phyloP scores from a whole-genome alignment of 2,888 invertebrate genomes.

The Strigamia transsilvanica region DNA sequence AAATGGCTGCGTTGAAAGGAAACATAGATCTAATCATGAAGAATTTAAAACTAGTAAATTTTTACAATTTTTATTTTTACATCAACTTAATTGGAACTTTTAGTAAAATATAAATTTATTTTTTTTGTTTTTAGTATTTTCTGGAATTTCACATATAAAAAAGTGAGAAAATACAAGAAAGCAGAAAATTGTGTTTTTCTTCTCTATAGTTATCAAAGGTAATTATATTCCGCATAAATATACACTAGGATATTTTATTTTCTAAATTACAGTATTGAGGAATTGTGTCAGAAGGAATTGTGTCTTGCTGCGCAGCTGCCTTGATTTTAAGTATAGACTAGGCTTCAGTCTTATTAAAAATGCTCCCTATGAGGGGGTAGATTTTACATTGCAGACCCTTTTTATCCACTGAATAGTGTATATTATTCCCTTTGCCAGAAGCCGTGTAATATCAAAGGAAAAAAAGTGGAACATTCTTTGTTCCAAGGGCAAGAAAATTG shows the following conservation, averaged over 20 bases:
- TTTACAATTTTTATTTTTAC: too few species aligned
- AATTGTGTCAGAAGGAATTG: background rate
- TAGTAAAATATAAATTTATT: too few species aligned
- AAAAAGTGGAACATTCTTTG: background rate
- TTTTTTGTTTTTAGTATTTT: too few species aligned
- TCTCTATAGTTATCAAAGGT: background rate
- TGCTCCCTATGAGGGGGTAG: background rate
- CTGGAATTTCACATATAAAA: too few species aligned
- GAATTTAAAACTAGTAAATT: too few species aligned
- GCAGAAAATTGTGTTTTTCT: background rate
- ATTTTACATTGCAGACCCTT: background rate
- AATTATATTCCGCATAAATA: background rate
- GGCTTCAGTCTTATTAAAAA: slow-evolving; percentile 2
- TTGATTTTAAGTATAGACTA: slow-evolving; percentile 31
- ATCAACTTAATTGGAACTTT: too few species aligned
- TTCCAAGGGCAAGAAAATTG: slow-evolving; percentile 5
- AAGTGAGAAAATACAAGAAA: background rate
- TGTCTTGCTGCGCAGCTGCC: background rate
- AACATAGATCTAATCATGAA: background rate
- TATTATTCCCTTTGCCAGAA: slow-evolving; percentile 1
- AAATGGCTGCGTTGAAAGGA: slow-evolving; percentile 1
- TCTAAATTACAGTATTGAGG: background rate
- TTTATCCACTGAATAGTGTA: background rate
- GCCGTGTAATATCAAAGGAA: slow-evolving; percentile 15
- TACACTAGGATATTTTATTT: background rate